Evolutionary conservation across 2,888 invertebrate genomes (phyloP).

Genomic region (Drosophila suboccidentalis): DNA sequence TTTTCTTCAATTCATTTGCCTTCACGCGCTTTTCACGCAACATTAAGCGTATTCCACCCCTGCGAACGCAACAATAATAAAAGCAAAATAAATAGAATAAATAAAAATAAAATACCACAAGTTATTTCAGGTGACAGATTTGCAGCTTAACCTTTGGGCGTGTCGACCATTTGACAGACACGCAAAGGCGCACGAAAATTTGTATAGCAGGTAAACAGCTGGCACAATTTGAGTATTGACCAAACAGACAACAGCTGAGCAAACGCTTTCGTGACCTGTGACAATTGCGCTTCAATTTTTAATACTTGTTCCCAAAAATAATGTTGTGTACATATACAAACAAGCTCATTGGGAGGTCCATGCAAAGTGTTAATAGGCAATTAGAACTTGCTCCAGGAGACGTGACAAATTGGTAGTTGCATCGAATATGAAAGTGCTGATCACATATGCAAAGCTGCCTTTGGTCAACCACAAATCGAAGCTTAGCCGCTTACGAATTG

Average conservation of each 20-base stretch:
- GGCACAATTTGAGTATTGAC: constrained; percentile 70
- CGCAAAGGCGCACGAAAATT: constrained; percentile 11
- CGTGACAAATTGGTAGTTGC: constrained; percentile 12
- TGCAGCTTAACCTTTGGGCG: constrained; percentile 60
- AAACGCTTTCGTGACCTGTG: constrained; percentile 66
- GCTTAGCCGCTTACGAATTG: constrained; percentile 53
- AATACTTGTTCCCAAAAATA: constrained; percentile 42
- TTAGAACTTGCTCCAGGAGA: constrained; percentile 41
- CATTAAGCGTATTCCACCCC: constrained; percentile 61
- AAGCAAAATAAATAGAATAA: constrained; percentile 40
- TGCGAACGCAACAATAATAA: constrained; percentile 22
- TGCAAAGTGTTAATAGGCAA: constrained; percentile 57
- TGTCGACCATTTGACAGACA: constrained; percentile 25
- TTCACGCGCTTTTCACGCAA: constrained; percentile 71
- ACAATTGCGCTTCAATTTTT: constrained; percentile 55
- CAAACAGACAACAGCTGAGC: constrained; percentile 61
- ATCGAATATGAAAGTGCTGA: constrained; percentile 20
- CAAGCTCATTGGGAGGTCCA: neutral
- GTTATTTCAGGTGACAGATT: constrained; percentile 61
- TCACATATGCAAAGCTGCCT: constrained; percentile 36
- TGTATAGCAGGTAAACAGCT: constrained; percentile 19
- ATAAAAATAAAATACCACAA: constrained; percentile 42
- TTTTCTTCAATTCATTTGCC: constrained; percentile 56
- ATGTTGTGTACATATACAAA: constrained; percentile 3
- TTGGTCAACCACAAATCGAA: constrained; percentile 58